Base-by-base conservation (phyloP, 2,888 invertebrate genomes). In the Limnephilus lunatus region DNA sequence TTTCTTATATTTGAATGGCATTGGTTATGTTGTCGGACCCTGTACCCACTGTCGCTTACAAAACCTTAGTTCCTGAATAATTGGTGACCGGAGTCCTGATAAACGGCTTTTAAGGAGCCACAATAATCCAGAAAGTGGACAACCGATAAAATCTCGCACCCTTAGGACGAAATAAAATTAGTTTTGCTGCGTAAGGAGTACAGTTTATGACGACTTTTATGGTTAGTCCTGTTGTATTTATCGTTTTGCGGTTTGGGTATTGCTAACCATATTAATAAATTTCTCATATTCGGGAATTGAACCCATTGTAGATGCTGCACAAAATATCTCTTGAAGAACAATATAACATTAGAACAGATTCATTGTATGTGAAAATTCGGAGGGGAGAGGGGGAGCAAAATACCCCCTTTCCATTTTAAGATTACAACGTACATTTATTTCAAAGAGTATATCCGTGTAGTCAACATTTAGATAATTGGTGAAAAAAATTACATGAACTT, bases 11-110 rank as follows among this genome's bases (percentile, higher is more conserved):
- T 53, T 19, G 53, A 53, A 53, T 19, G 7, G 53, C 19, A 19
- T 53, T 19, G 25, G 68, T 25, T 68, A 2, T 25, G 4, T 68
- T 68, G 68, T 9, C 25, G 68, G 68, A 68, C 25, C 68, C 68
- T 68, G n/a, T 68, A 68, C 9, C 25, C n/a, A 4, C 25, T 68
- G 81, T 39, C 85, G 81, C 88, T 31, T 31, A 44, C 53, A 48
- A n/a, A n/a, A 53, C 89, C 82, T 68, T 90, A 31, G 35, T 53
- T 19, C 44, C 91, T 93, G 92, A 93, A 93, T 93, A 93, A 93
- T 92, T 92, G 92, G 92, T 83, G 86, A 88, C 80, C n/a, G 53
- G 89, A 85, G 92, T 68, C 53, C 89, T 93, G 92, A 92, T 93
- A 92, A 93, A 93, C 89, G 87, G 85, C 93, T 35, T 91, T 90